Conservation (phyloP, 2,113 vertebrate genomes). For the Spilogale gracilis region DNA sequence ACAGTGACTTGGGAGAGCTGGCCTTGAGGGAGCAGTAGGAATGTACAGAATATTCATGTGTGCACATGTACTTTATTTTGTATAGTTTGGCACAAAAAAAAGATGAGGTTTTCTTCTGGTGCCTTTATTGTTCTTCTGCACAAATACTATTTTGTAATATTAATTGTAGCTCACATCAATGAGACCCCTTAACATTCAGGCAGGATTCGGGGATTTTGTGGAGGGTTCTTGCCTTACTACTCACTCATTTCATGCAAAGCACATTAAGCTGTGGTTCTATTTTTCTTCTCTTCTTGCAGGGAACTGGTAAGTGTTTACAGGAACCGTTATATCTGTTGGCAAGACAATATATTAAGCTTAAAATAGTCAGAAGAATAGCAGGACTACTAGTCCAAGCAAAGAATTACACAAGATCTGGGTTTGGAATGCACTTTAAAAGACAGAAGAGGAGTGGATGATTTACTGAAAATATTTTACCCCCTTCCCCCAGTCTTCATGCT, state of each 20-base stretch:
- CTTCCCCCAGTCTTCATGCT: not conserved
- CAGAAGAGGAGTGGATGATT: not conserved
- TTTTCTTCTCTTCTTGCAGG: conserved; percentile 36
- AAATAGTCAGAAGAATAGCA: conserved; percentile 51
- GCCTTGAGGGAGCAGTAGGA: not conserved
- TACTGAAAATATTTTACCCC: conserved; percentile 57
- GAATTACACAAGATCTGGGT: conserved; percentile 72
- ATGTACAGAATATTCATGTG: not conserved
- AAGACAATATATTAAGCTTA: conserved; percentile 69
- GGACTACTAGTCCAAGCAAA: conserved; percentile 52
- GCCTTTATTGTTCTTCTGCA: not conserved
- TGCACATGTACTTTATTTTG: not conserved
- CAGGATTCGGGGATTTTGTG: not conserved
- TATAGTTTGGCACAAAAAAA: not conserved
- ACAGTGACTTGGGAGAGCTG: not conserved
- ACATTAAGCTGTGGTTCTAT: not conserved
- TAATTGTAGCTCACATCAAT: not conserved
- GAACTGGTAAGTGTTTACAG: conserved; percentile 54
- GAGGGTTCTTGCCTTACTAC: not conserved
- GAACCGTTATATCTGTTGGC: conserved; percentile 59
- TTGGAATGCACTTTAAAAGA: conserved; percentile 62
- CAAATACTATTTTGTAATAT: not conserved
- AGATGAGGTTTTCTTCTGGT: not conserved
- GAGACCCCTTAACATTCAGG: not conserved
- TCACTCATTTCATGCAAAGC: not conserved